phyloP scores from a whole-genome alignment of 2,888 invertebrate species.

The Sceliomorpha sp. region DNA sequence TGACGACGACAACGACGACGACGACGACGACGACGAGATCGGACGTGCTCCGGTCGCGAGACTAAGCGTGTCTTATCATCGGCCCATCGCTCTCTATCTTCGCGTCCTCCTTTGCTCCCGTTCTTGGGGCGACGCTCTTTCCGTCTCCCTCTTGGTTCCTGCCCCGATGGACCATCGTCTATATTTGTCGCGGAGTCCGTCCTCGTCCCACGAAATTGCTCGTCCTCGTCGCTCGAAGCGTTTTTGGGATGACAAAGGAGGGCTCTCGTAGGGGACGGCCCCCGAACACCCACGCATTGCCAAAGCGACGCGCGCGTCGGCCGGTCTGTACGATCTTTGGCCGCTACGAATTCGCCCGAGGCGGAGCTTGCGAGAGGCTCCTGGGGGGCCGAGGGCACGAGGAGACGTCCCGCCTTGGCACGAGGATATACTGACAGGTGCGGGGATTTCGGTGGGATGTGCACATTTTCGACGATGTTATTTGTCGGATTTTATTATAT shows the following conservation, averaged over 20 bases:
- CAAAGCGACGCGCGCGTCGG: constrained; percentile 34
- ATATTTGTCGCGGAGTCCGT: constrained; percentile 1
- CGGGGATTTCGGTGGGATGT: too few relatives aligned
- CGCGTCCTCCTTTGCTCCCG: constrained; percentile 40
- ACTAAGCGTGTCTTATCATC: constrained; percentile 76
- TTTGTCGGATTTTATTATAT: too few relatives aligned
- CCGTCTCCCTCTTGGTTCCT: constrained; percentile 15
- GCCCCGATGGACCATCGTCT: neutral
- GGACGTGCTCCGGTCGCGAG: constrained; percentile 66
- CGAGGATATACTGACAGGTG: too few relatives aligned
- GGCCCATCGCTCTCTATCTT: constrained; percentile 60
- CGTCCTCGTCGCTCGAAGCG: constrained; percentile 16
- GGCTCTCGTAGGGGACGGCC: constrained; percentile 71
- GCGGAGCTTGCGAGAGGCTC: too few relatives aligned
- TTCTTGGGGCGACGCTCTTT: constrained; percentile 21
- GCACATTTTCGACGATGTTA: too few relatives aligned
- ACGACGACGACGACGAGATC: constrained; percentile 45
- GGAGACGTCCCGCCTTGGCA: too few relatives aligned
- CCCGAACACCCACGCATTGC: constrained; percentile 74
- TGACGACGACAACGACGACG: constrained; percentile 36
- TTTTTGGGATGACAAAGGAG: constrained; percentile 62
- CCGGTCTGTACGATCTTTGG: neutral
- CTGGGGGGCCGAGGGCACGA: too few relatives aligned
- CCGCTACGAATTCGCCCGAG: neutral
- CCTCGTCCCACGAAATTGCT: neutral